phyloP scores from a whole-genome alignment of 2,113 vertebrate genomes.

The Willisornis vidua region DNA sequence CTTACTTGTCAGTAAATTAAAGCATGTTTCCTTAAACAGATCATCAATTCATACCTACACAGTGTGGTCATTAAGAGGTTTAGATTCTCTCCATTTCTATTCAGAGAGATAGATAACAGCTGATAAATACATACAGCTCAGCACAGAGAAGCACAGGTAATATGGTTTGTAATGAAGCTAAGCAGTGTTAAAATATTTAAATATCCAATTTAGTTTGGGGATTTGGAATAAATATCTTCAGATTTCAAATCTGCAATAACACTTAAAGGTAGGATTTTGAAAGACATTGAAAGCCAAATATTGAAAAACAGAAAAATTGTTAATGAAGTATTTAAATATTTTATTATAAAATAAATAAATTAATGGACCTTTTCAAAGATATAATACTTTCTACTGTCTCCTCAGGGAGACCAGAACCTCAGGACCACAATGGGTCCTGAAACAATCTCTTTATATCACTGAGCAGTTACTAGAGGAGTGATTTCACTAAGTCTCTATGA shows the following conservation, averaged over 20 bases:
- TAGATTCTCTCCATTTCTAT: not conserved
- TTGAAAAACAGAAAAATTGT: rapidly evolving
- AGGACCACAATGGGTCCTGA: not conserved
- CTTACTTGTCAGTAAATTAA: not conserved
- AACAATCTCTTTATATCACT: not conserved
- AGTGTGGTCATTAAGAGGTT: not conserved
- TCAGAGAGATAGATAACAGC: not conserved
- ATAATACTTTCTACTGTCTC: not conserved
- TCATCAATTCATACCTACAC: not conserved
- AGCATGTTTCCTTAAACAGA: not conserved
- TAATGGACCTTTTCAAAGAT: not conserved
- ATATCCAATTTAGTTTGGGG: not conserved
- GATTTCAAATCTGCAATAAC: not conserved
- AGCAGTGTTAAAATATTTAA: not conserved
- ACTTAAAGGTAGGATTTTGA: not conserved
- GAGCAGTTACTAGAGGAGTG: not conserved
- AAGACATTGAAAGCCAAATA: not conserved
- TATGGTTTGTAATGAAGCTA: not conserved
- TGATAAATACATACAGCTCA: not conserved
- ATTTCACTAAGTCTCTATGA: not conserved
- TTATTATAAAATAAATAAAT: not conserved
- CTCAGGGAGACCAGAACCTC: not conserved
- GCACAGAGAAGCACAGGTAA: not conserved
- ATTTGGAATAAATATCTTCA: not conserved
- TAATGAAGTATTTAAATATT: not conserved